phyloP scores from a whole-genome alignment of 2,797 vertebrate species.

The Prunella strophiata region DNA sequence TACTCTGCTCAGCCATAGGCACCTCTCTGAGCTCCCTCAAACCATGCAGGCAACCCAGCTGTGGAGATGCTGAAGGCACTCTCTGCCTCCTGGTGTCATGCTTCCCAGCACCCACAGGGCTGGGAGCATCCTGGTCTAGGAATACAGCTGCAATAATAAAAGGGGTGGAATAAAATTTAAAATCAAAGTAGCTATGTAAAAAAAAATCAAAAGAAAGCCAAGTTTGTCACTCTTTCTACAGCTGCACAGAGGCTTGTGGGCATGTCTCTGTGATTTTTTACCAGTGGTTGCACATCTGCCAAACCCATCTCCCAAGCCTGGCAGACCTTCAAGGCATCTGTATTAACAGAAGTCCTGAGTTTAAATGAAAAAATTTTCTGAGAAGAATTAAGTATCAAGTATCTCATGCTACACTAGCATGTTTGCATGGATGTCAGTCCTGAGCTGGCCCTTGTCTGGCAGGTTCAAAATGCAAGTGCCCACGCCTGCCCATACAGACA shows the following conservation, averaged over 20 bases:
- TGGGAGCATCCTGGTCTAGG: neutral
- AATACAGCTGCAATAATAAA: neutral
- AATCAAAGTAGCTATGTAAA: neutral
- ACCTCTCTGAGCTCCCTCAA: neutral
- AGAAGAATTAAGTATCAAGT: neutral
- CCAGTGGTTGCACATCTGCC: neutral
- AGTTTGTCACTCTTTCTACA: neutral
- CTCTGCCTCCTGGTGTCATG: fast-evolving
- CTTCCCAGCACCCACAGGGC: neutral
- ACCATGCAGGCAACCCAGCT: too few species aligned
- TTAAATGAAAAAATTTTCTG: neutral
- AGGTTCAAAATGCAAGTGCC: neutral
- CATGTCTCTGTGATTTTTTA: neutral
- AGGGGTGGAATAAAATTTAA: neutral
- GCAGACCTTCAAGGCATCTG: neutral
- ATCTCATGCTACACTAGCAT: neutral
- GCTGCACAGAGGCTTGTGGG: neutral
- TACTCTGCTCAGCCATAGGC: neutral
- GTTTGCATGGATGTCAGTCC: neutral
- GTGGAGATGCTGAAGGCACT: neutral
- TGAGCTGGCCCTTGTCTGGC: neutral
- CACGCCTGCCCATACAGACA: neutral
- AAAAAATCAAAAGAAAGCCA: neutral
- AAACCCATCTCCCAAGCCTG: neutral
- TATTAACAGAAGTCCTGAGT: neutral